phyloP scores from a whole-genome alignment of 2,797 vertebrate genomes.

The Arctocebus calabarensis region DNA sequence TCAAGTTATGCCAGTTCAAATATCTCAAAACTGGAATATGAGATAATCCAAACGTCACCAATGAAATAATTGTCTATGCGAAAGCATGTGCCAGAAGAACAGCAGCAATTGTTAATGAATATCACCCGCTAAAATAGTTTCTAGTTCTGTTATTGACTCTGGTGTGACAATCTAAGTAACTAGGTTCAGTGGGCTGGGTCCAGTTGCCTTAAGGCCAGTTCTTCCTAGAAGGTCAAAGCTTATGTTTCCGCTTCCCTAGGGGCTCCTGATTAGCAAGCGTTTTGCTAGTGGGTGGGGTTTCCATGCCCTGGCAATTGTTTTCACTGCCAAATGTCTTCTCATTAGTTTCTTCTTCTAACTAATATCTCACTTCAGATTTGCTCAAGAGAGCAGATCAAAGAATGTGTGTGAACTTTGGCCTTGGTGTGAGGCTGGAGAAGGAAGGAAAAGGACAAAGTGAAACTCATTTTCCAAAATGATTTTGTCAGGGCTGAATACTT shows the following conservation, averaged over 20 bases:
- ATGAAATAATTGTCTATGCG: background rate
- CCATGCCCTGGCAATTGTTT: background rate
- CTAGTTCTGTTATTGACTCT: background rate
- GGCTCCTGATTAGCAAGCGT: background rate
- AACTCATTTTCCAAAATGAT: background rate
- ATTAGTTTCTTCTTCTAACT: slow-evolving; percentile 42
- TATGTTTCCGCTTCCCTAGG: background rate
- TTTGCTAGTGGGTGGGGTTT: background rate
- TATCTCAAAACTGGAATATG: background rate
- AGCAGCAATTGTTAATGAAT: background rate
- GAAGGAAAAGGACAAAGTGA: background rate
- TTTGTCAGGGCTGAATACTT: background rate
- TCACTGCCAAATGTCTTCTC: slow-evolving; percentile 25
- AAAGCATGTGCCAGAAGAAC: background rate
- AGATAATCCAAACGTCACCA: background rate
- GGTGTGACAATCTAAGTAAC: background rate
- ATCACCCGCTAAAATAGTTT: background rate
- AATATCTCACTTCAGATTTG: slow-evolving; percentile 54
- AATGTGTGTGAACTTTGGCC: background rate
- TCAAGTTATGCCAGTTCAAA: background rate
- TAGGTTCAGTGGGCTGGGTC: background rate
- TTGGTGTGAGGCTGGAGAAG: background rate
- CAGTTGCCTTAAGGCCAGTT: background rate
- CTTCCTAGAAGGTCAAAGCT: background rate
- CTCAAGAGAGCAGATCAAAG: slow-evolving; percentile 52